Conservation (phyloP, 2,888 invertebrate genomes). For the Leptarthrus brevirostris region DNA sequence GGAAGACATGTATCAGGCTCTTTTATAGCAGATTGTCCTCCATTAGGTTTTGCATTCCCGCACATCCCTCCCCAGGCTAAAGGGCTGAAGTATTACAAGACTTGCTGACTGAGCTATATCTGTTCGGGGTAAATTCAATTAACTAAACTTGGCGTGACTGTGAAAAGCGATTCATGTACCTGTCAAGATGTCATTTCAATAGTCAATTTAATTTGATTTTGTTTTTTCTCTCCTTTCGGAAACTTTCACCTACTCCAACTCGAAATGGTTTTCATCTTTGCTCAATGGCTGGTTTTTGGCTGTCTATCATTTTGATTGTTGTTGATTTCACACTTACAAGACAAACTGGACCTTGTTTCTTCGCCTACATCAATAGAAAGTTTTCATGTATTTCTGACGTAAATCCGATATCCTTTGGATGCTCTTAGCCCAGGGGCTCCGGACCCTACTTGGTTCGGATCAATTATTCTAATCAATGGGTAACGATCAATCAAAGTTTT, state of each 20-base stretch:
- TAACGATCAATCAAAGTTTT: slow-evolving; percentile 39
- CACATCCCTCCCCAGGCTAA: neutral
- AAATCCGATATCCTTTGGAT: slow-evolving; percentile 2
- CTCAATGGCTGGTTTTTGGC: neutral
- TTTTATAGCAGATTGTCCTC: neutral
- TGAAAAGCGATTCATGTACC: slow-evolving; percentile 46
- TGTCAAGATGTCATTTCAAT: slow-evolving; percentile 46
- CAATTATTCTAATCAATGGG: slow-evolving; percentile 40
- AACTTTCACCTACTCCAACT: neutral
- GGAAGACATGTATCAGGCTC: neutral
- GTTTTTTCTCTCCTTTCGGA: slow-evolving; percentile 4
- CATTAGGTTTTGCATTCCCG: neutral
- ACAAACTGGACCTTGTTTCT: no score
- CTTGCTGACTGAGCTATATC: slow-evolving; percentile 4
- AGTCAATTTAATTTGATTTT: slow-evolving; percentile 47
- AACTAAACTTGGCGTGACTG: slow-evolving; percentile 38
- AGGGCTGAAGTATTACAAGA: neutral
- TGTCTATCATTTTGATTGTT: slow-evolving; percentile 22
- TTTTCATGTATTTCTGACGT: slow-evolving; percentile 28
- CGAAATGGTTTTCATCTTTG: no score
- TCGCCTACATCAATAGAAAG: neutral
- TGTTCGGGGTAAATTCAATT: slow-evolving; percentile 40
- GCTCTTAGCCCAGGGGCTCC: neutral
- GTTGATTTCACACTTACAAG: slow-evolving; percentile 25
- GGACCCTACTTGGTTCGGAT: neutral